Evolutionary conservation across 2,797 vertebrate species (phyloP).

Genomic region (Gymnopithys bicolor): DNA sequence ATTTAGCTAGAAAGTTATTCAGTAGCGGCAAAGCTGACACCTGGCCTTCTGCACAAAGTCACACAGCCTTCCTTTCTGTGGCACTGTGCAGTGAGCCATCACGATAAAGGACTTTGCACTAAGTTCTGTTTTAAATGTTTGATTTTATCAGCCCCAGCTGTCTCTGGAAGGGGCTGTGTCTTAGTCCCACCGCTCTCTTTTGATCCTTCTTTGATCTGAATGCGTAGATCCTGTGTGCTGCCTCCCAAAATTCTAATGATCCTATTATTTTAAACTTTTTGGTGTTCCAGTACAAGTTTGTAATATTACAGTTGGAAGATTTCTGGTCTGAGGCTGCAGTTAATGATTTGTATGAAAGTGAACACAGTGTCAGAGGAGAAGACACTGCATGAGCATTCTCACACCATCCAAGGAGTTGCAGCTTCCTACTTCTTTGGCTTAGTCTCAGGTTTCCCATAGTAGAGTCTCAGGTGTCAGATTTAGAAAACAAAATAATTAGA

Average conservation of each 20-base stretch:
- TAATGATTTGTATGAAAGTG: background rate
- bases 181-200: background rate
- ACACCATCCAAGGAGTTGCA: background rate
- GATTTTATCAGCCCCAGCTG: background rate
- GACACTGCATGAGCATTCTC: background rate
- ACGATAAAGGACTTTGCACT: background rate
- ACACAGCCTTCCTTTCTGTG: background rate
- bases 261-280: background rate
- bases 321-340: background rate
- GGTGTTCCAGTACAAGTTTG: background rate
- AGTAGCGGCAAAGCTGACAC: background rate
- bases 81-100: background rate
- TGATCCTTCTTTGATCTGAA: background rate
- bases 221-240: rapidly evolving
- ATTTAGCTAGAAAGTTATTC: background rate
- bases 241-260: background rate
- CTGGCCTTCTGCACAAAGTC: background rate
- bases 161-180: background rate
- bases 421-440: background rate
- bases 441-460: too few relatives aligned
- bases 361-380: background rate
- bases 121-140: background rate
- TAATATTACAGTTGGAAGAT: background rate
- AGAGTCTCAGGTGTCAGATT: background rate
- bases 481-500: background rate